These are phyloP conservation scores for Drosophila paulistorum DNA, from an alignment of 1,140 invertebrate species.

Conservation along the genomic window DNA sequence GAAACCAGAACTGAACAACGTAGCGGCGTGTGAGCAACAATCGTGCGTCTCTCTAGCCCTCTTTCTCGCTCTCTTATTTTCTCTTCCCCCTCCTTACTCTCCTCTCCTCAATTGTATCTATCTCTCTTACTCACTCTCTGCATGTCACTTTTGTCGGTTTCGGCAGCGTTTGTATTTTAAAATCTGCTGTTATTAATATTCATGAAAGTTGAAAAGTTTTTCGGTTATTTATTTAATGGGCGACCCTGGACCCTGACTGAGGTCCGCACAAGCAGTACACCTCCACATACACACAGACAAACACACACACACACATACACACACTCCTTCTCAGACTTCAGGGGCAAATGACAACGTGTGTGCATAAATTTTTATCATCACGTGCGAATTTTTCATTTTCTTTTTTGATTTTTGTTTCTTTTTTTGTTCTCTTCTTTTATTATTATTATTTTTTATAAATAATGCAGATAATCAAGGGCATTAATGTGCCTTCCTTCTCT, in stretches of 20 bases:
- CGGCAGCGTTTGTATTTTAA: constrained; percentile 27
- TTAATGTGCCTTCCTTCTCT: constrained; percentile 23
- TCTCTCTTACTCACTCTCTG: neutral
- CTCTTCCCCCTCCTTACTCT: neutral
- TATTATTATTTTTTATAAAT: constrained; percentile 36
- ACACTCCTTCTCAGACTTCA: constrained; percentile 1
- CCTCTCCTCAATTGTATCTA: neutral
- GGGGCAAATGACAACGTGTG: constrained; percentile 19
- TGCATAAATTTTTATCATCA: constrained; percentile 54
- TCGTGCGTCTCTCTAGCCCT: neutral
- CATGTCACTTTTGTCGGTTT: constrained; percentile 10
- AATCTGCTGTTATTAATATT: constrained; percentile 66
- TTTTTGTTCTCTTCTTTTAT: neutral
- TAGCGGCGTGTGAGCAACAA: constrained; percentile 46
- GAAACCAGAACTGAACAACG: constrained; percentile 21
- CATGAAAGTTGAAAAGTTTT: constrained; percentile 66
- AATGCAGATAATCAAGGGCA: constrained; percentile 50
- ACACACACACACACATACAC: neutral
- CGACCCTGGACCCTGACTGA: constrained; percentile 7
- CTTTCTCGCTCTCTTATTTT: neutral
- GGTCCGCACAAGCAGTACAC: neutral
- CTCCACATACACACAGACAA: neutral
- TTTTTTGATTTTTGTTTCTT: constrained; percentile 3
- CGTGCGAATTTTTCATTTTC: constrained; percentile 39
- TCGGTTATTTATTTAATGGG: constrained; percentile 61